Evolutionary conservation across 2,113 vertebrate species (phyloP).

Genomic region (Varanus salvator): DNA sequence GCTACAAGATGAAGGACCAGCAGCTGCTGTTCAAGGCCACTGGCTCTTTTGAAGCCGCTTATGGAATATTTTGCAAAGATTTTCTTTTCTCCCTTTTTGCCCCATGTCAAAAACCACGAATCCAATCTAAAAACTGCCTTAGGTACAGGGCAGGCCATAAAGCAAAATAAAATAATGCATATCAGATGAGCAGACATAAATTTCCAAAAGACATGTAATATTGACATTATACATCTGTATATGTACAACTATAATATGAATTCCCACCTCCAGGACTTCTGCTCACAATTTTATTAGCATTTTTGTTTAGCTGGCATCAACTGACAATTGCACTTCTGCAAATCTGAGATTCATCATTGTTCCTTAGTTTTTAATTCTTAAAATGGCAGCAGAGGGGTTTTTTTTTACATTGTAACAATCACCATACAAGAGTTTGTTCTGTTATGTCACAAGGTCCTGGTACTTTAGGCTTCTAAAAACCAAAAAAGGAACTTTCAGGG

Average conservation of each 20-base stretch:
- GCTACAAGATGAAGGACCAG: neutral
- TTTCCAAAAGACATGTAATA: neutral
- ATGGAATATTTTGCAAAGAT: neutral
- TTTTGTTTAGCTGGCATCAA: neutral
- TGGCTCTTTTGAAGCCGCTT: neutral
- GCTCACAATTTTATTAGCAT: neutral
- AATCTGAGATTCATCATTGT: neutral
- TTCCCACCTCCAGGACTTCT: neutral
- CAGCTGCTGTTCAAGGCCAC: neutral
- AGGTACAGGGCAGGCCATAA: neutral
- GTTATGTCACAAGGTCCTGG: neutral
- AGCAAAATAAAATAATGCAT: neutral
- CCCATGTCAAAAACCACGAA: neutral
- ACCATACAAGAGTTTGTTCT: constrained; percentile 4
- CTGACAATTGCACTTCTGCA: neutral
- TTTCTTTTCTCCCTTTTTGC: neutral
- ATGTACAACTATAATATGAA: neutral
- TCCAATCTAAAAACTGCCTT: too few species aligned
- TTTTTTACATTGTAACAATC: neutral
- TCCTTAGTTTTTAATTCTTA: neutral
- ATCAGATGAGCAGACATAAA: neutral
- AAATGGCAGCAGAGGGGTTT: constrained; percentile 20
- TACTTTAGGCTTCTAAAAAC: constrained; percentile 6
- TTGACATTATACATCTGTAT: neutral
- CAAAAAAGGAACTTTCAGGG: neutral